Conservation (phyloP, 2,888 invertebrate species). For the Amphipoea lucens region DNA sequence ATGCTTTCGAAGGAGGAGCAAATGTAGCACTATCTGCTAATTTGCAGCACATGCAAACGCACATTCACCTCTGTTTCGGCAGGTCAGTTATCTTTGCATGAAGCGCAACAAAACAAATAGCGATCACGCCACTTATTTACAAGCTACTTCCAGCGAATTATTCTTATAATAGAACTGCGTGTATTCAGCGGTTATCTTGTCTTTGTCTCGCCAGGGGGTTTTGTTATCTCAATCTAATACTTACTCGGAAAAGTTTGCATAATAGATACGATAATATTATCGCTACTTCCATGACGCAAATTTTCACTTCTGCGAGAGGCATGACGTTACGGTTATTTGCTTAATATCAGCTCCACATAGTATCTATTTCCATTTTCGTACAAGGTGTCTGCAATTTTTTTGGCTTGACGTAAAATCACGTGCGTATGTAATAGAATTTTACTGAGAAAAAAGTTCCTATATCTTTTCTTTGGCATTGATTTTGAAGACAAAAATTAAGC, state of each 20-base stretch:
- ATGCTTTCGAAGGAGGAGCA: not conserved
- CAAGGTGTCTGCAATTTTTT: not conserved
- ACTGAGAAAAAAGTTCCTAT: not conserved
- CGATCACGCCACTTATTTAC: slow-evolving; percentile 29
- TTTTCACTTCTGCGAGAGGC: slow-evolving; percentile 3
- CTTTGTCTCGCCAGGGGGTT: slow-evolving; percentile 65
- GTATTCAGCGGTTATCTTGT: slow-evolving; percentile 44
- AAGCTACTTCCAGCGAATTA: slow-evolving; percentile 31
- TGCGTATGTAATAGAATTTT: not conserved
- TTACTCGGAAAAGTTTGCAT: slow-evolving; percentile 44
- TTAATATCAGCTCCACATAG: not conserved
- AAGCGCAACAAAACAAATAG: slow-evolving; percentile 25
- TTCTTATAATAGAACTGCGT: slow-evolving; percentile 48
- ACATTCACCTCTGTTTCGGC: slow-evolving; percentile 12
- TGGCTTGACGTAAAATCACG: not conserved
- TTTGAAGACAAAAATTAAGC: not conserved
- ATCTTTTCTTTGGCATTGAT: not conserved
- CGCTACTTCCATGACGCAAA: slow-evolving; percentile 47
- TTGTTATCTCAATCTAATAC: slow-evolving; percentile 52
- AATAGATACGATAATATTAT: slow-evolving; percentile 49
- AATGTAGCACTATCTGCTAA: not conserved
- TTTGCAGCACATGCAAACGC: not conserved
- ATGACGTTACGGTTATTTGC: slow-evolving; percentile 42
- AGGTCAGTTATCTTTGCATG: slow-evolving; percentile 36
- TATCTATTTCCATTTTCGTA: slow-evolving; percentile 18